phyloP scores from a whole-genome alignment of 2,113 vertebrate species.

The Litocranius walleri region DNA sequence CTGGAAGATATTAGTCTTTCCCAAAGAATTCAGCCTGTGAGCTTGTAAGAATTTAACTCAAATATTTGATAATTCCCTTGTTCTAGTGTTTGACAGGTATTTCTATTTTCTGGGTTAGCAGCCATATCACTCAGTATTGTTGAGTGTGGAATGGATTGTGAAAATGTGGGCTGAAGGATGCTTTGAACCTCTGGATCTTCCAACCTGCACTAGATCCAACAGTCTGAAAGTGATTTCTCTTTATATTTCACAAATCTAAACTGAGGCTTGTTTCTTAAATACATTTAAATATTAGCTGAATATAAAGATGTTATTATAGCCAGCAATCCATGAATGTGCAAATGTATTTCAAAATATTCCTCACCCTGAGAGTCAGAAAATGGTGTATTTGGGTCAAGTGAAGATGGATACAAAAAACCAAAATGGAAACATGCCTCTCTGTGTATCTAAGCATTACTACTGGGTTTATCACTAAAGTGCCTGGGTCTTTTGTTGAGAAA shows the following conservation, averaged over 20 bases:
- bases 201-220: conserved; percentile 56
- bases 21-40: not conserved
- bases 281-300: conserved; percentile 73
- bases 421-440: conserved; percentile 49
- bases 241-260: conserved; percentile 69
- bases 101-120: conserved; percentile 58
- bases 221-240: conserved; percentile 67
- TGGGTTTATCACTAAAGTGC: conserved; percentile 43
- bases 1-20: conserved; percentile 20
- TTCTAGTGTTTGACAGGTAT: conserved; percentile 49
- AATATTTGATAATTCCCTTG: conserved; percentile 35
- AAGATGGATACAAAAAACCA: conserved; percentile 51
- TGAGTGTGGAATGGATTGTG: conserved; percentile 29
- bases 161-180: conserved; percentile 63
- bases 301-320: conserved; percentile 66
- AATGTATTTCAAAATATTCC: conserved; percentile 67
- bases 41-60: conserved; percentile 56
- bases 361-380: conserved; percentile 60
- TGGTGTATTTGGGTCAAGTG: conserved; percentile 65
- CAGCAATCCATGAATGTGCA: conserved; percentile 66
- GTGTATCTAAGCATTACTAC: conserved; percentile 46
- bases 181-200: conserved; percentile 64
- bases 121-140: not conserved
- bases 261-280: conserved; percentile 68
- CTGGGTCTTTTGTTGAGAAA: conserved; percentile 59